These are phyloP conservation scores for Ostrea edulis DNA, from an alignment of 1,140 invertebrate genomes.

Conservation along the genomic window DNA sequence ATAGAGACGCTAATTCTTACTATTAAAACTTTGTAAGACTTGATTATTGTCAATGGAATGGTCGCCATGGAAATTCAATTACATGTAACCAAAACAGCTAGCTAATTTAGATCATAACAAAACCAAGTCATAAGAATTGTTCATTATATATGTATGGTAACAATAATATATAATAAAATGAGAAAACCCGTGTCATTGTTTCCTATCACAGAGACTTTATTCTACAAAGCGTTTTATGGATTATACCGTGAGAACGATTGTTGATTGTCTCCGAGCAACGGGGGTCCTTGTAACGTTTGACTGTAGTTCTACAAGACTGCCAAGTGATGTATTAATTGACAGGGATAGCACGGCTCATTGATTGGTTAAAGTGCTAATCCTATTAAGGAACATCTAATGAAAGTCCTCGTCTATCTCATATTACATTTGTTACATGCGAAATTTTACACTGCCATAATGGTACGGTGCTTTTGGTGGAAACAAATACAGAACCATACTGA, in stretches of 20 bases:
- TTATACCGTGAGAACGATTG: not conserved
- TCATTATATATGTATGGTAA: no score
- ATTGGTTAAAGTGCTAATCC: slow-evolving; percentile 27
- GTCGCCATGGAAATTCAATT: no score
- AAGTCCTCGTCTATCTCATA: not conserved
- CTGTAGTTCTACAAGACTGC: not conserved
- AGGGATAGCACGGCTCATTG: not conserved
- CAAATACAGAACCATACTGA: not conserved
- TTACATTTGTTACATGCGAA: not conserved
- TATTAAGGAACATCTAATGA: slow-evolving; percentile 14
- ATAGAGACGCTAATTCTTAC: no score
- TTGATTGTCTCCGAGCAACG: slow-evolving; percentile 25
- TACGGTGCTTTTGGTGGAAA: not conserved
- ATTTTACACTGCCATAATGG: not conserved
- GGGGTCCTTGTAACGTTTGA: slow-evolving; percentile 23
- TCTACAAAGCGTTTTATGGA: not conserved
- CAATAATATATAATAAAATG: no score
- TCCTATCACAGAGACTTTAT: not conserved
- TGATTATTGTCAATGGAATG: no score
- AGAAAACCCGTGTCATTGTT: no score
- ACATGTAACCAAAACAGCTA: no score
- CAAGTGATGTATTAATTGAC: not conserved
- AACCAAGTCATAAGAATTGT: no score
- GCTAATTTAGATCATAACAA: no score
- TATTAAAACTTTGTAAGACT: no score